These are phyloP conservation scores for Xiphophorus maculatus DNA, from an alignment of 2,113 vertebrate genomes.

Conservation along the genomic window DNA sequence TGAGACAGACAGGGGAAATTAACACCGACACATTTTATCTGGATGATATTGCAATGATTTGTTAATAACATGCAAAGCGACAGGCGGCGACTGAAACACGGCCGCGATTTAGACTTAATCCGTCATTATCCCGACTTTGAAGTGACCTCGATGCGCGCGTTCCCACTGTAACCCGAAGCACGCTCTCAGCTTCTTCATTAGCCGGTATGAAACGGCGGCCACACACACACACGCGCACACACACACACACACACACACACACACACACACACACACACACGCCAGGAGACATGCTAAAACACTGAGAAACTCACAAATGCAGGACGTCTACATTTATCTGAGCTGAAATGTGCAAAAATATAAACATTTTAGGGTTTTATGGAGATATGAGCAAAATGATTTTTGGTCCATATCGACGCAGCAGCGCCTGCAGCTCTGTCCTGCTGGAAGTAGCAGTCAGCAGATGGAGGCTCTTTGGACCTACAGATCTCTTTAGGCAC, in stretches of 20 bases:
- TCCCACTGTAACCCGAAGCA: slow-evolving; percentile 71
- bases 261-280: slow-evolving; percentile 37
- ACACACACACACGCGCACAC: slow-evolving; percentile 39
- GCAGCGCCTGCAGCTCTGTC: too few relatives aligned
- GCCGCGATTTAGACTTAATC: slow-evolving; percentile 76
- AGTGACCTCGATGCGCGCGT: slow-evolving; percentile 73
- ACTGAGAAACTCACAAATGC: slow-evolving; percentile 24
- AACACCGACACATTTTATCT: slow-evolving; percentile 67
- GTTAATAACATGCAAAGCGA: slow-evolving; percentile 74
- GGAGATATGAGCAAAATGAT: slow-evolving; percentile 38
- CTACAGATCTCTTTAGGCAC: too few relatives aligned
- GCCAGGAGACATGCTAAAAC: slow-evolving; percentile 22
- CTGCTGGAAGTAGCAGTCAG: too few relatives aligned
- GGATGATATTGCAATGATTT: slow-evolving; percentile 70
- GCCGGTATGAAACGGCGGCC: slow-evolving; percentile 66
- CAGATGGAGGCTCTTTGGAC: too few relatives aligned
- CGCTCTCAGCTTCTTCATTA: slow-evolving; percentile 78
- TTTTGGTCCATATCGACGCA: too few relatives aligned
- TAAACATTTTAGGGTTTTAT: slow-evolving; percentile 29
- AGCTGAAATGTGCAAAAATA: slow-evolving; percentile 40
- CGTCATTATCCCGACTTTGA: slow-evolving; percentile 79
- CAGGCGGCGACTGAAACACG: slow-evolving; percentile 56
- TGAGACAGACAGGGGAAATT: slow-evolving; percentile 67
- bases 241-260: slow-evolving; percentile 38
- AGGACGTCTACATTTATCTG: slow-evolving; percentile 2